Evolutionary conservation across 2,888 invertebrate genomes (phyloP).

Genomic region (Drosophila anomelani): DNA sequence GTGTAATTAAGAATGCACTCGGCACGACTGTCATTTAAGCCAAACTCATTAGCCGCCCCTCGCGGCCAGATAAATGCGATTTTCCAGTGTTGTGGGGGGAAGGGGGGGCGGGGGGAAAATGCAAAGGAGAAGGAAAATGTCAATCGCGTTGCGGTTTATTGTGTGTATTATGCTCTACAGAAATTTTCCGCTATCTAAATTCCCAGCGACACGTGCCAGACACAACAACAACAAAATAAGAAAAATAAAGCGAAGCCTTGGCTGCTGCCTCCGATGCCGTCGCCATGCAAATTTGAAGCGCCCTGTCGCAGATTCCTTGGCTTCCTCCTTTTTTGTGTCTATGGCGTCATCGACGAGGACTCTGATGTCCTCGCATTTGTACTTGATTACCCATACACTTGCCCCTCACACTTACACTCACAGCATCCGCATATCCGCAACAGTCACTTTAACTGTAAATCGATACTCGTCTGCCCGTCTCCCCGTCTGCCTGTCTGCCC

Average conservation of each 20-base stretch:
- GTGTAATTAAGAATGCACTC: conserved; percentile 25
- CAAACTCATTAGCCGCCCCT: conserved; percentile 33
- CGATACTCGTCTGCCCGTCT: conserved; percentile 51
- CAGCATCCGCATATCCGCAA: conserved; percentile 21
- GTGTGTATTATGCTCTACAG: background rate
- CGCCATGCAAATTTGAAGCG: conserved; percentile 46
- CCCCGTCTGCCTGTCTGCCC: conserved; percentile 2
- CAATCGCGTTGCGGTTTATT: conserved; percentile 14
- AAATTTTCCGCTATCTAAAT: conserved; percentile 63
- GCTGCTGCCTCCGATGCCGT: conserved; percentile 1
- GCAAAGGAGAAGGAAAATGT: background rate
- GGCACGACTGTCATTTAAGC: conserved; percentile 11
- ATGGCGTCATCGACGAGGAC: conserved; percentile 26
- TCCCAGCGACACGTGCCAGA: conserved; percentile 74
- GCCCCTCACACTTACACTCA: conserved; percentile 33
- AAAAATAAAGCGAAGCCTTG: conserved; percentile 38
- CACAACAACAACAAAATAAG: conserved; percentile 52
- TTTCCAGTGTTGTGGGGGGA: background rate
- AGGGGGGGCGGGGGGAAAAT: background rate
- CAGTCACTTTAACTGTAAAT: conserved; percentile 64
- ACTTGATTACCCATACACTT: conserved; percentile 57
- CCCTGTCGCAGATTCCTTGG: conserved; percentile 36
- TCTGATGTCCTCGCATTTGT: conserved; percentile 42
- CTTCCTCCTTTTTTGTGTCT: conserved; percentile 25
- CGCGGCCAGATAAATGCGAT: conserved; percentile 29